Evolutionary conservation across 2,797 vertebrate species (phyloP).

Genomic region (Masticophis lateralis): DNA sequence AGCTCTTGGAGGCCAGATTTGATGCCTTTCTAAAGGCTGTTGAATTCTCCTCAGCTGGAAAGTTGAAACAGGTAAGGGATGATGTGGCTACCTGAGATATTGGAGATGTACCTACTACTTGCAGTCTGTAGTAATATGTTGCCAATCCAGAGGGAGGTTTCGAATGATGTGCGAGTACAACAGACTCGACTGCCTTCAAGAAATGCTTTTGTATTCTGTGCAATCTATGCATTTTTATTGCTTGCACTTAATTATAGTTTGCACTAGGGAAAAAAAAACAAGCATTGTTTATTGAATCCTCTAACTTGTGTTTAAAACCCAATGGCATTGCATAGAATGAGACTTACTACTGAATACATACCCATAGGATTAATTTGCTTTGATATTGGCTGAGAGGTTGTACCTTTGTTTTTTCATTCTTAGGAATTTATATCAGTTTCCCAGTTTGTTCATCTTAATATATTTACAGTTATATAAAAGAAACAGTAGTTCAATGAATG

Average conservation of each 20-base stretch:
- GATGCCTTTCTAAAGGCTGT: background rate
- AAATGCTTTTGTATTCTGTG: background rate
- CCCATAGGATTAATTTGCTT: background rate
- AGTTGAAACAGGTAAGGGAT: background rate
- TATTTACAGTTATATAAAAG: background rate
- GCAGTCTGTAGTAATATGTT: background rate
- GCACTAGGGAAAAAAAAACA: background rate
- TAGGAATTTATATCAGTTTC: background rate
- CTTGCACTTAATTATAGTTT: background rate
- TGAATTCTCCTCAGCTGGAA: background rate
- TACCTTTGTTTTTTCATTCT: background rate
- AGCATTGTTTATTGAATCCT: background rate
- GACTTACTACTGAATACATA: background rate
- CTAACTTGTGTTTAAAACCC: background rate
- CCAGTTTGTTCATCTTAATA: background rate
- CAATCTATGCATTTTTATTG: background rate
- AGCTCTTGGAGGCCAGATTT: background rate
- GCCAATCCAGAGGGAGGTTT: background rate
- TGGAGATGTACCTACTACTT: background rate
- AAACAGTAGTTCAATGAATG: background rate
- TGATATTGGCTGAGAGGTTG: background rate
- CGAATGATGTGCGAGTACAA: background rate
- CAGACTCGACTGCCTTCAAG: background rate
- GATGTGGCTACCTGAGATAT: background rate
- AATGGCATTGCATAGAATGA: background rate